These are phyloP conservation scores for Enteromius argenteus DNA, from an alignment of 2,797 vertebrate species.

Conservation along the genomic window DNA sequence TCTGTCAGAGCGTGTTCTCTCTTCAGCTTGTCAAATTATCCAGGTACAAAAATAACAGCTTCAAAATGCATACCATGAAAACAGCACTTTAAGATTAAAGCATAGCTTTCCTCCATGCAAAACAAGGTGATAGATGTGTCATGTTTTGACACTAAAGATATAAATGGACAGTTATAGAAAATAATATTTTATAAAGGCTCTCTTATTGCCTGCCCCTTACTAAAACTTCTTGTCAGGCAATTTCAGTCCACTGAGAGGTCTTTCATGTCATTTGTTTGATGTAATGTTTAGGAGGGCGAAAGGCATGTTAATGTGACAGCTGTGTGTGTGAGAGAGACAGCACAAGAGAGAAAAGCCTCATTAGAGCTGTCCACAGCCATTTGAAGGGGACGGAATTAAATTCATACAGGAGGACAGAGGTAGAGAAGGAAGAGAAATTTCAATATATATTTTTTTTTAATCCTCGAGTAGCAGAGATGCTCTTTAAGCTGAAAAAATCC, in stretches of 20 bases:
- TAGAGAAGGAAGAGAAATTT: conserved; percentile 35
- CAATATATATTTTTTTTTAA: conserved; percentile 40
- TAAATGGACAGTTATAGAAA: conserved; percentile 36
- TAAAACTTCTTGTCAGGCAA: conserved; percentile 38
- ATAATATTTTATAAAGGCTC: conserved; percentile 19
- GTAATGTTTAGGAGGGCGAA: conserved; percentile 45
- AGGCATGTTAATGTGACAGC: conserved; percentile 49
- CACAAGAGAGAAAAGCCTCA: conserved; percentile 42
- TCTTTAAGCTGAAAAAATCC: conserved; percentile 3
- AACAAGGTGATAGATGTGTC: conserved; percentile 12
- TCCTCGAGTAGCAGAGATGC: conserved; percentile 1
- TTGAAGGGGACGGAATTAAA: conserved; percentile 36
- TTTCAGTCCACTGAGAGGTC: conserved; percentile 41
- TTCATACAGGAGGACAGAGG: conserved; percentile 7
- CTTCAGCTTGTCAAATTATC: not conserved
- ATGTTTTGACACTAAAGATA: conserved; percentile 35
- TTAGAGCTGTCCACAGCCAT: conserved; percentile 44
- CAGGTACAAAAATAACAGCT: conserved; percentile 6
- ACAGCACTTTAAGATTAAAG: conserved; percentile 4
- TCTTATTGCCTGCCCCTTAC: conserved; percentile 11
- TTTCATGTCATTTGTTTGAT: conserved; percentile 56
- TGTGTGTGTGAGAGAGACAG: not conserved
- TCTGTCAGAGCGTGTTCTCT: conserved; percentile 13
- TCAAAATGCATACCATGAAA: conserved; percentile 12
- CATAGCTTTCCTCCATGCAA: not conserved